These are phyloP conservation scores for Proterorhinus semilunaris DNA, from an alignment of 2,113 vertebrate genomes.

Conservation along the genomic window DNA sequence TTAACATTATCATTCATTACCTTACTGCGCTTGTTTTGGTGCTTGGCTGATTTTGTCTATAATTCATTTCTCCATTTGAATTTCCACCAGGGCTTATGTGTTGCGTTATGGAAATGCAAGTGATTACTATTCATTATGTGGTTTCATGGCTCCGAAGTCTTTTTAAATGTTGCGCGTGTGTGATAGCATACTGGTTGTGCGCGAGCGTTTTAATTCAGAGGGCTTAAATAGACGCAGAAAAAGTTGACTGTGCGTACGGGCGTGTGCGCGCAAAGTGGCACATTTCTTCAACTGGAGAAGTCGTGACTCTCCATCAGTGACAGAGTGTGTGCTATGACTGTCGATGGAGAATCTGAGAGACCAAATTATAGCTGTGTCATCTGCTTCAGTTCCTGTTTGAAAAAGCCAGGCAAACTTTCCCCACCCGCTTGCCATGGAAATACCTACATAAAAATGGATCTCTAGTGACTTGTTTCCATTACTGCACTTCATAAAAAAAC, in stretches of 20 bases:
- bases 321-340: conserved; percentile 67
- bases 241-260: conserved; percentile 28
- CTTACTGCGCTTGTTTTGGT: conserved; percentile 64
- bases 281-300: conserved; percentile 65
- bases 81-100: conserved; percentile 68
- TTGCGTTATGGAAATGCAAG: conserved; percentile 66
- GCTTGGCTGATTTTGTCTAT: conserved; percentile 39
- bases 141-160: conserved; percentile 60
- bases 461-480: conserved; percentile 38
- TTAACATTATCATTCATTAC: conserved; percentile 62
- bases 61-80: conserved; percentile 62
- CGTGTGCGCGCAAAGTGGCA: conserved; percentile 5
- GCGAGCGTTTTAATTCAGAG: conserved; percentile 55
- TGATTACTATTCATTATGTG: conserved; percentile 73
- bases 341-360: conserved; percentile 70
- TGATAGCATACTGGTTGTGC: conserved; percentile 22
- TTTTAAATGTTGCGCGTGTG: conserved; percentile 49
- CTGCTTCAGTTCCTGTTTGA: conserved; percentile 66
- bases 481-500: conserved; percentile 28
- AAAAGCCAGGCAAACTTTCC: conserved; percentile 48
- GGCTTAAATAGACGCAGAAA: conserved; percentile 52
- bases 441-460: conserved; percentile 47
- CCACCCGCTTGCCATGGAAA: conserved; percentile 54
- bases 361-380: conserved; percentile 74
- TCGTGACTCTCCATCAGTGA: conserved; percentile 73